Evolutionary conservation across 2,797 vertebrate species (phyloP), one percentile per base, ranked within the genome.

Genomic region (Hozukius guyotensis): DNA sequence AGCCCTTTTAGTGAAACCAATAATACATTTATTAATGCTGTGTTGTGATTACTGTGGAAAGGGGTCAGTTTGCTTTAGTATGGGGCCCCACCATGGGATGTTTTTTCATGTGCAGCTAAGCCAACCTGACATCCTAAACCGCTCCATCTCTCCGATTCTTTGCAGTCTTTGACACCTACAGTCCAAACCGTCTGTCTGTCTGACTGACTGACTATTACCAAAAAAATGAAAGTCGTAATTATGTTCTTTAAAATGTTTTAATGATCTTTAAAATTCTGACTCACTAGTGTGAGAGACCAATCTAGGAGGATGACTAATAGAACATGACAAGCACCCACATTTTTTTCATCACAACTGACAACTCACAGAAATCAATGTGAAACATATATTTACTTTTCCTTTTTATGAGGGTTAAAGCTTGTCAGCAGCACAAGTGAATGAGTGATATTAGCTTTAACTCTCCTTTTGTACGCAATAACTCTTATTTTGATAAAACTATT

Each of bases 61-160:
- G 3, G 36, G 29, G 13, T 61, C 18, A 5, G 18, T 64, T 55
- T 77, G 5, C 65, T 57, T 57, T 68, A 68, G 13, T 34, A 24
- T 32, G 29, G 42, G 31, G 63, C 66, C 29, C 14, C 2, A 10
- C 20, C 12, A 29, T 62, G 56, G 22, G 27, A 16, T 63, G 29
- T 72, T 3, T 24, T 56, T 55, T 57, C 38, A 59, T 69, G 66
- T 81, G 62, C 32, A 57, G 53, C 69, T 16, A 69, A 84, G 25
- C 81, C 67, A 77, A 11, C 13, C 57, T 64, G 80, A 79, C 82
- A 77, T 25, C 80, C 72, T 72, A 67, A 82, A 88, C 72, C 71
- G 84, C 53, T 73, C 68, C 57, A 75, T 86, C 80, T 86, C 66
- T 57, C 67, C 36, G 46, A 86, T 82, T 83, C 64, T 82, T 83